Percentiles rank a stretch among this genome's conserved stretches.
phyloP scores from a whole-genome alignment of 1,140 invertebrate species.

The Drosophila athabasca region DNA sequence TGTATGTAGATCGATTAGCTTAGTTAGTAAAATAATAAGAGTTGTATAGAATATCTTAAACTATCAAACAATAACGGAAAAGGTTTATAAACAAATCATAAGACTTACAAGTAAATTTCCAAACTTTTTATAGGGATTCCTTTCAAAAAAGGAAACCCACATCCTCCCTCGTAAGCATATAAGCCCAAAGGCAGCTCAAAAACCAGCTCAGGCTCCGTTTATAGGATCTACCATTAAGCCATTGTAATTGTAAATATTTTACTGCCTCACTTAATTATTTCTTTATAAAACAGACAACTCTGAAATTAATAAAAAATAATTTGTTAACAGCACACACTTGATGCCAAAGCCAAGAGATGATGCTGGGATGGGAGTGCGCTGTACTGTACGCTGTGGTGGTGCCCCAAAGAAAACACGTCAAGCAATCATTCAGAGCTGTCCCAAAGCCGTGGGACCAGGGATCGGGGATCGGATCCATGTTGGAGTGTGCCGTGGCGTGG shows the following conservation, averaged over 20 bases:
- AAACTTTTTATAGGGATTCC: too few species aligned
- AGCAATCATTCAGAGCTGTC: slow-evolving; percentile 59
- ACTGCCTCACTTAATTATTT: slow-evolving; percentile 58
- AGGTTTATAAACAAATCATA: too few species aligned
- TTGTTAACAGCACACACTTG: slow-evolving; percentile 57
- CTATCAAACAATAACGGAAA: too few species aligned
- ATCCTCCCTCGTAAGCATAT: too few species aligned
- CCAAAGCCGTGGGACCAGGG: slow-evolving; percentile 2
- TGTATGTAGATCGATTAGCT: too few species aligned
- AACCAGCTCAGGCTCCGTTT: too few species aligned
- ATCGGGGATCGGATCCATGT: background rate
- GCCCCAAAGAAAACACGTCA: slow-evolving; percentile 49
- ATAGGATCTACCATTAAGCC: background rate
- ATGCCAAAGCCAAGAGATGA: slow-evolving; percentile 18
- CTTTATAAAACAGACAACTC: slow-evolving; percentile 51
- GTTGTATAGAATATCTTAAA: too few species aligned
- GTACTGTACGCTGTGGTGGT: slow-evolving; percentile 27
- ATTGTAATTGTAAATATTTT: slow-evolving; percentile 29
- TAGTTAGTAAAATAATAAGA: too few species aligned
- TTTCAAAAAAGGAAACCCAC: too few species aligned
- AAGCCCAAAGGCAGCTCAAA: too few species aligned
- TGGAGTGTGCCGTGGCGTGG: slow-evolving; percentile 45
- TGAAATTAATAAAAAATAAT: slow-evolving; percentile 55
- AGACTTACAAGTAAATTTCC: too few species aligned
- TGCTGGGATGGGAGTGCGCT: slow-evolving; percentile 12